Evolutionary conservation across 1,140 invertebrate species (phyloP).

Genomic region (Chionoecetes opilio): DNA sequence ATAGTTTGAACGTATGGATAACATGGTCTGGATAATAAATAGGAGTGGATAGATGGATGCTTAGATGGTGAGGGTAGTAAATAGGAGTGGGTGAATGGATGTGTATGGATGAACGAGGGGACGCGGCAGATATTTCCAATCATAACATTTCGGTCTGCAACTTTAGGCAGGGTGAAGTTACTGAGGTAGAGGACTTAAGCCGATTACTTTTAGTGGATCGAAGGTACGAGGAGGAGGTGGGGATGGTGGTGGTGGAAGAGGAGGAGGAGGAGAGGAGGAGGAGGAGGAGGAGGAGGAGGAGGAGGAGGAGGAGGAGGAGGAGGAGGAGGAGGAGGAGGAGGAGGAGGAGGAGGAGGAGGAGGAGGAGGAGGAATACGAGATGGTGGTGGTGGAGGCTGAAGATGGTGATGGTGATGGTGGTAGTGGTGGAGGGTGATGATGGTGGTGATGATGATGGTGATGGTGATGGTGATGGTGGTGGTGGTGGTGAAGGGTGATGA

Average conservation of each 20-base stretch:
- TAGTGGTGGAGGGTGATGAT: too few species aligned
- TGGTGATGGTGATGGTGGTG: too few species aligned
- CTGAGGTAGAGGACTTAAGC: not conserved
- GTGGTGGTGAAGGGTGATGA: too few species aligned
- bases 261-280: not conserved
- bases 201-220: constrained; percentile 1
- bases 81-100: not conserved
- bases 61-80: not conserved
- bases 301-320: too few species aligned
- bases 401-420: too few species aligned
- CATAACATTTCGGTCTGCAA: not conserved
- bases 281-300: not conserved
- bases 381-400: too few species aligned
- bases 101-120: not conserved
- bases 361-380: too few species aligned
- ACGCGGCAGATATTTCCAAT: not conserved
- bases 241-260: not conserved
- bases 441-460: too few species aligned
- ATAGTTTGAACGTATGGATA: too few species aligned
- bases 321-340: not conserved
- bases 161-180: not conserved
- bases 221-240: not conserved
- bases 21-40: too few species aligned
- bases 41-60: too few species aligned
- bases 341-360: not conserved